Evolutionary conservation across 2,888 invertebrate species (phyloP).

Genomic region (Caenorhabditis uteleia): DNA sequence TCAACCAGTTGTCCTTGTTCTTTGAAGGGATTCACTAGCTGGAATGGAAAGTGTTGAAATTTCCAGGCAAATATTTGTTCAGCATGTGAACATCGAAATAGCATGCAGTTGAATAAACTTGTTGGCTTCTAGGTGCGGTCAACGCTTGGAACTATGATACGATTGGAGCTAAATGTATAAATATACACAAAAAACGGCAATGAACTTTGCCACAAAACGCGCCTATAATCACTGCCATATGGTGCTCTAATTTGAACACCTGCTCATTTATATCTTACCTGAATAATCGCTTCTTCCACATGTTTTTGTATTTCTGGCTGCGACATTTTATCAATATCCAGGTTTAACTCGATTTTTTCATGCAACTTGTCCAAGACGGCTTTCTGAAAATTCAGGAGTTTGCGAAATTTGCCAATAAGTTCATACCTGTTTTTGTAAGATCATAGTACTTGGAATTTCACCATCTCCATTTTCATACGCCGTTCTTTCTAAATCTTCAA

Average conservation of each 20-base stretch:
- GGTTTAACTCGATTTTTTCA: constrained; percentile 79
- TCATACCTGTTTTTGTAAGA: constrained; percentile 83
- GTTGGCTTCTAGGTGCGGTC: too few species aligned
- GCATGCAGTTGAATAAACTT: too few species aligned
- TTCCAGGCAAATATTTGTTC: neutral
- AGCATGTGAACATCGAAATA: too few species aligned
- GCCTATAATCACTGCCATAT: too few species aligned
- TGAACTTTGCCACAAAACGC: too few species aligned
- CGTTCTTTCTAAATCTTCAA: constrained; percentile 89
- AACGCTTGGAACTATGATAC: too few species aligned
- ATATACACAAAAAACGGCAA: too few species aligned
- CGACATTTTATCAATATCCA: constrained; percentile 80
- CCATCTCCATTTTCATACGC: constrained; percentile 79
- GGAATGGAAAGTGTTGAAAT: constrained; percentile 18
- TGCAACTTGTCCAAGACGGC: constrained; percentile 73
- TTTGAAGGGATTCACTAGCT: constrained; percentile 88
- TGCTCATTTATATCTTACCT: constrained; percentile 74
- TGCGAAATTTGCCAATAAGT: constrained; percentile 75
- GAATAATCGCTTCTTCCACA: constrained; percentile 86
- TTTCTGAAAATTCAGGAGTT: constrained; percentile 73
- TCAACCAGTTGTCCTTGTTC: constrained; percentile 94
- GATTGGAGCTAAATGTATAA: too few species aligned
- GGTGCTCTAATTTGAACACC: neutral
- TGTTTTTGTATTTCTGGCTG: constrained; percentile 85
- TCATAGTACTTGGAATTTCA: constrained; percentile 74